These are phyloP conservation scores for Xiphophorus maculatus DNA, from an alignment of 2,113 vertebrate genomes.

Conservation along the genomic window DNA sequence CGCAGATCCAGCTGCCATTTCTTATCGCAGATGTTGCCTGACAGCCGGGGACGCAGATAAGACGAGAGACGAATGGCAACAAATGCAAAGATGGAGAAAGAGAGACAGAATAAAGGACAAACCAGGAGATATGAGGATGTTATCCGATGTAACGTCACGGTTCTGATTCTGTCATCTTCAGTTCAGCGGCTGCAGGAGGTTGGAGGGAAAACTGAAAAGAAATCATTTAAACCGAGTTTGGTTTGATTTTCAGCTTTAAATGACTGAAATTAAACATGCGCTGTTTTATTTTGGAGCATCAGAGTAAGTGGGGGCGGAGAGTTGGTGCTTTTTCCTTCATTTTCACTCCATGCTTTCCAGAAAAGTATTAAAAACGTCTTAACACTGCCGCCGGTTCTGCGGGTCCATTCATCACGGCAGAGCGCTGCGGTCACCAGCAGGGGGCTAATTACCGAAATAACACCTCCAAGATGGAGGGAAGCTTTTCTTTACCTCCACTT, in stretches of 20 bases:
- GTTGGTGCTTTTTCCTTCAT: neutral
- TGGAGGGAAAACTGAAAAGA: too few relatives aligned
- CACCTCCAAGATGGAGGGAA: conserved; percentile 11
- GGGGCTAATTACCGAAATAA: conserved; percentile 52
- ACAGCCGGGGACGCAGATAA: conserved; percentile 20
- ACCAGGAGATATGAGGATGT: neutral
- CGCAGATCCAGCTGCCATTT: conserved; percentile 41
- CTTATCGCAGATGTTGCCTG: conserved; percentile 41
- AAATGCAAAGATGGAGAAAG: conserved; percentile 24
- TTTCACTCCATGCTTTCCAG: neutral
- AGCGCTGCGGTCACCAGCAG: conserved; percentile 49
- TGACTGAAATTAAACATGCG: neutral
- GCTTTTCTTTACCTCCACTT: conserved; percentile 10
- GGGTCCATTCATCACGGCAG: conserved; percentile 48
- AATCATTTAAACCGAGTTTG: neutral
- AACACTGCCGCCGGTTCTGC: too few relatives aligned
- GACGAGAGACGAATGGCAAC: conserved; percentile 29
- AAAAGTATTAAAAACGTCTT: too few relatives aligned
- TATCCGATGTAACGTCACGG: neutral
- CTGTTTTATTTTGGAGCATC: neutral
- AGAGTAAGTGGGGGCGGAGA: too few relatives aligned
- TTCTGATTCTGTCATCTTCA: neutral
- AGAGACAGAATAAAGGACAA: conserved; percentile 1
- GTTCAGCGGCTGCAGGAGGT: neutral
- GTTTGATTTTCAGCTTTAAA: neutral